Base-by-base conservation (phyloP, 1,140 invertebrate species). In the Stegodyphus dumicola region DNA sequence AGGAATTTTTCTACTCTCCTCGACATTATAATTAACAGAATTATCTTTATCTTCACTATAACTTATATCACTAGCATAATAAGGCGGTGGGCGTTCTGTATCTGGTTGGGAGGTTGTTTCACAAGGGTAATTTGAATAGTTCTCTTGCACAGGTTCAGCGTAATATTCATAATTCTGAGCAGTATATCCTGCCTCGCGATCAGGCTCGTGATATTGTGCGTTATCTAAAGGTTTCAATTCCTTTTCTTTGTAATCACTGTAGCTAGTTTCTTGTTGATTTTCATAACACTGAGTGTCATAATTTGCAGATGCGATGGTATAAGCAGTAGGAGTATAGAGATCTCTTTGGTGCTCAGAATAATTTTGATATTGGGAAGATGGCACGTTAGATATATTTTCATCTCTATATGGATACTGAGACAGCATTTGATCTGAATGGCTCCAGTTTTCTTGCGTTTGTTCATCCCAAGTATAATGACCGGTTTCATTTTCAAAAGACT, bases 241-340 rank as follows among this genome's bases (percentile, higher is more conserved):
- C 13, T n/a, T n/a, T 17, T 51, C 49, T 33, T 33, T 33, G 49
- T 83, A 64, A 9, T 75, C 51, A 9, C 48, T 7, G 51, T 83
- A 83, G 53, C 54, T 53, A n/a, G 74, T 54, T 18, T 75, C 71
- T 33, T 70, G 49, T 18, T 71, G 69, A n/a, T 6, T 49, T 15
- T 74, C 70, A 66, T 49, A 53, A 18, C 66, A 83, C 60, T 83
- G 80, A 11, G 51, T 17, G 10, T 81, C 77, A 53, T 80, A 71
- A 56, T 10, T 53, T 13, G 53, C 52, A 6, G 53, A 48, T n/a
- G 13, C n/a, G 7, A 33, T 15, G 17, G 6, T 69, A 17, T 81
- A 81, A 11, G 11, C 54, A 48, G 15, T 65, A 6, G 67, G 33
- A 9, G 54, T 56, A 48, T 81, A 81, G 73, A 18, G 65, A 11